Percentiles rank a stretch among this genome's conserved stretches.
These are phyloP conservation scores for Bujurquina vittata DNA, from an alignment of 2,113 vertebrate genomes.

Conservation along the genomic window DNA sequence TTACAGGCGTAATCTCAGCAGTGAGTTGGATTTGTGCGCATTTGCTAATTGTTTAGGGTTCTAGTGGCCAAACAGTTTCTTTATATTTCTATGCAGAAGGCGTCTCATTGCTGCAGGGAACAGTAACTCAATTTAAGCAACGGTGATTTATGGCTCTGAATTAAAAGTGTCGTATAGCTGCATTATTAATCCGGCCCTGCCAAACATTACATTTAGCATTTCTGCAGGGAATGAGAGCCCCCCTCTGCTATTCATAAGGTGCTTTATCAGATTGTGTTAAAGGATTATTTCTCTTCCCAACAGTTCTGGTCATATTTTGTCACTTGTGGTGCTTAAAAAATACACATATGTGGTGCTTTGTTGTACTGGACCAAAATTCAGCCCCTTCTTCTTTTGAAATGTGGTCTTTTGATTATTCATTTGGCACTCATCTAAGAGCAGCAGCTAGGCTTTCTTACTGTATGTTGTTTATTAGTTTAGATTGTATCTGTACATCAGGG, in stretches of 20 bases:
- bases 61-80: not conserved
- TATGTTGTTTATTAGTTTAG: not conserved
- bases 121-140: not conserved
- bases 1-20: not conserved
- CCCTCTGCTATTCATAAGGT: not conserved
- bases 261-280: not conserved
- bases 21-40: not conserved
- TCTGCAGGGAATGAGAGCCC: not conserved
- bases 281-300: not conserved
- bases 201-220: not conserved
- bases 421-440: not conserved
- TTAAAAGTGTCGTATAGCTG: conserved; percentile 1
- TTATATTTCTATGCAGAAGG: not conserved
- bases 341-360: not conserved
- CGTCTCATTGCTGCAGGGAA: not conserved
- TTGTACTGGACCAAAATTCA: not conserved
- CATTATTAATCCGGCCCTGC: conserved; percentile 8
- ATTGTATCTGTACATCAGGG: not conserved
- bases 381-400: not conserved
- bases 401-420: not conserved
- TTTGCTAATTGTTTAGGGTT: not conserved
- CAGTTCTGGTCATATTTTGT: not conserved
- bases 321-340: not conserved
- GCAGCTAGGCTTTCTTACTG: not conserved
- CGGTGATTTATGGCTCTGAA: not conserved